Evolutionary conservation across 2,888 invertebrate genomes (phyloP).

Genomic region (Tipula confusa): DNA sequence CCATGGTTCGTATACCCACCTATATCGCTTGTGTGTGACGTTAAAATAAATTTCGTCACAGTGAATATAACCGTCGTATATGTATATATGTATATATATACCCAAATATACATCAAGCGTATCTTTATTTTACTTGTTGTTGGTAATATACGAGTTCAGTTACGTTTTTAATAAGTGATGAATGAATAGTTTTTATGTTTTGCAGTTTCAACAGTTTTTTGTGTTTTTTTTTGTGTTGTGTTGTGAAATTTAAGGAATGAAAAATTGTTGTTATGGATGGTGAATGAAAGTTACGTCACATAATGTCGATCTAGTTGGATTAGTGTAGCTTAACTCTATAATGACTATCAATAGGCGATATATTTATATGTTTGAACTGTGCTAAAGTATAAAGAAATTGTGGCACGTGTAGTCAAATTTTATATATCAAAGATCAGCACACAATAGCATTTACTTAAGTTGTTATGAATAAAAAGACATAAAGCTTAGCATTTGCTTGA

Average conservation of each 20-base stretch:
- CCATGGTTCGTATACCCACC: background rate
- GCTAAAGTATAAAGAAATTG: too few species aligned
- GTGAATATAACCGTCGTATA: background rate
- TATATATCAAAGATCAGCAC: too few species aligned
- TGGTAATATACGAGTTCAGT: background rate
- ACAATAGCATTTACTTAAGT: too few species aligned
- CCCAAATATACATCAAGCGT: background rate
- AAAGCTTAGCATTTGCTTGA: too few species aligned
- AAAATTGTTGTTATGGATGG: background rate
- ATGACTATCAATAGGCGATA: too few species aligned
- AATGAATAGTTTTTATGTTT: background rate
- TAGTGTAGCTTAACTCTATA: too few species aligned
- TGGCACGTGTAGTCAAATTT: too few species aligned
- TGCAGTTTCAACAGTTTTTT: background rate
- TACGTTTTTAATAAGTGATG: background rate
- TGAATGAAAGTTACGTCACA: background rate
- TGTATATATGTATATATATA: background rate
- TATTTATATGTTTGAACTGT: too few species aligned
- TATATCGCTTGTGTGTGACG: background rate
- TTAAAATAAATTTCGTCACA: background rate
- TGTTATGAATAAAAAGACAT: too few species aligned
- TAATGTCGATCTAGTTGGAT: background rate
- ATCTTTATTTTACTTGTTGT: background rate
- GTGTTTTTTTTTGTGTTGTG: background rate
- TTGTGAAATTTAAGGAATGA: background rate